Base-by-base conservation (phyloP, 2,797 vertebrate species). In the Xenops minutus region DNA sequence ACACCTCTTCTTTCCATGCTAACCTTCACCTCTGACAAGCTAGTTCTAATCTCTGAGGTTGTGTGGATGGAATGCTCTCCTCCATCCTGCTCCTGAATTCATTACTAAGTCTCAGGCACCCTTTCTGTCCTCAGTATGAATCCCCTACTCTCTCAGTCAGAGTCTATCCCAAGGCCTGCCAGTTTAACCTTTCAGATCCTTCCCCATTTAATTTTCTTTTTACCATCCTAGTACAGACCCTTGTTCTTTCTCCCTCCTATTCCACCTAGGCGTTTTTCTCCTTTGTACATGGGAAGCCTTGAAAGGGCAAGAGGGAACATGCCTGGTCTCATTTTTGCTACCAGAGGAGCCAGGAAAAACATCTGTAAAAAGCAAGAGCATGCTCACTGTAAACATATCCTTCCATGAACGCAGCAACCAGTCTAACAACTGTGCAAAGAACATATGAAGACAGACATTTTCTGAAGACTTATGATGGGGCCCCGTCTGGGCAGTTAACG, bases 1-100 rank as follows among this genome's bases (percentile, higher is more conserved):
- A 76, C 19, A 64, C 14, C 14, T 68, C 41, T 84, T 78, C 34
- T n/a, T 59, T 72, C 51, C 36, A 16, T 61, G 27, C 26, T 71
- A 46, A 46, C 29, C 41, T 72, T 85, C 36, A 83, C 19, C 32
- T 77, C 46, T 48, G 41, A 30, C 0, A 3, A 0, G 0, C 5
- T 27, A 37, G 12, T 77, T 83, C 71, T 62, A 69, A 34, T 73
- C 59, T 91, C n/a, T 16, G 22, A 43, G 17, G 22, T 66, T 71
- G 32, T 21, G 13, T 46, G 27, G 9, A 46, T 56, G 44, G 37
- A 63, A 68, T 66, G 19, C 6, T 58, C 12, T 66, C 30, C 73
- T 68, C 34, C 0, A 0, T 56, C 29, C 49, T 77, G 23, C 21
- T 27, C 34, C 72, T 74, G 22, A 69, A 66, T 43, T 64, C 3